Conservation (phyloP, 2,113 vertebrate species). For the Rhabdornis inornatus region DNA sequence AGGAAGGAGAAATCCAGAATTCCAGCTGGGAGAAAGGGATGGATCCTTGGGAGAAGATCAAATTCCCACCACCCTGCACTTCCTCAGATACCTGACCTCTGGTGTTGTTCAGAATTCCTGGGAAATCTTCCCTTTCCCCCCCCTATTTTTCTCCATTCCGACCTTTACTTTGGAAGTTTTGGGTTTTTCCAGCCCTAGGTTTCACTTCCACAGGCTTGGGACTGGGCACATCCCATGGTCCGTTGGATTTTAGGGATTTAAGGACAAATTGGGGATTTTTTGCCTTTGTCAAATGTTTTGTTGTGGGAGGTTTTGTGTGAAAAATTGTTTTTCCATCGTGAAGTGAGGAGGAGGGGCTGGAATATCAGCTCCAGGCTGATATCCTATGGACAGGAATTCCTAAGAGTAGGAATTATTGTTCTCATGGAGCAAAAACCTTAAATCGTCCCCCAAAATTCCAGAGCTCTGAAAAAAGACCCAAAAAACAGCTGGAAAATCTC, state of each 20-base stretch:
- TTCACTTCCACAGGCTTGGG: not conserved
- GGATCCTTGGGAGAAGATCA: not conserved
- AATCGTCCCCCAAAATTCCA: not conserved
- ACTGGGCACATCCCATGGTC: not conserved
- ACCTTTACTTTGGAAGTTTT: rapidly evolving
- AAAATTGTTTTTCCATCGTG: rapidly evolving
- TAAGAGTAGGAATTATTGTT: rapidly evolving
- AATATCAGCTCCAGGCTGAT: not conserved
- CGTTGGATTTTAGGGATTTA: not conserved
- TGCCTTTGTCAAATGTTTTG: not conserved
- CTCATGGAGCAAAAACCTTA: rapidly evolving
- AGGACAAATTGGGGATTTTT: rapidly evolving
- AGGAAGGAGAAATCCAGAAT: not conserved
- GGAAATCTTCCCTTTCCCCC: rapidly evolving
- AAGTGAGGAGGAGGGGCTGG: not conserved
- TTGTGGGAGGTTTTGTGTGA: not conserved
- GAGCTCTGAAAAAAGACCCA: not conserved
- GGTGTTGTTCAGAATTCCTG: rapidly evolving
- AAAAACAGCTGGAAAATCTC: not conserved
- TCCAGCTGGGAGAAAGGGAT: not conserved
- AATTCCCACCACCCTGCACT: rapidly evolving
- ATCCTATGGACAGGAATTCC: rapidly evolving
- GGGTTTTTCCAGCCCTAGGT: not conserved
- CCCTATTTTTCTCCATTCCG: not conserved
- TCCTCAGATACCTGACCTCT: rapidly evolving